phyloP scores from a whole-genome alignment of 2,888 invertebrate genomes.

The Stenodema calcarata region DNA sequence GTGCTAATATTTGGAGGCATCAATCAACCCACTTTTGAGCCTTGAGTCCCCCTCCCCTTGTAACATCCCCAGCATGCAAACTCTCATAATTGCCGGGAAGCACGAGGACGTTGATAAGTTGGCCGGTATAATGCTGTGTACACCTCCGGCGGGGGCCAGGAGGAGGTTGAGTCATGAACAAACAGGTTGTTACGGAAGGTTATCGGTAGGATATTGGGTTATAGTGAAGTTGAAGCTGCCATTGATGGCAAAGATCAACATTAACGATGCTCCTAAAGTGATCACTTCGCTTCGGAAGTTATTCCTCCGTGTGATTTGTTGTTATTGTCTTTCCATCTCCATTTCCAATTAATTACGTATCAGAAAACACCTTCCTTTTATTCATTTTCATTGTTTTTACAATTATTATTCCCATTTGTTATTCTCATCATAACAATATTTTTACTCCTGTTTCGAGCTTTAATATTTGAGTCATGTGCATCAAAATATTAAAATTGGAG shows the following conservation, averaged over 20 bases:
- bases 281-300: background rate
- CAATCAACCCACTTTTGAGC: background rate
- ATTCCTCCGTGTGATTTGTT: too few relatives aligned
- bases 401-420: too few relatives aligned
- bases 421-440: too few relatives aligned
- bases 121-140: background rate
- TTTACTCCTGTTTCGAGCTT: too few relatives aligned
- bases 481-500: too few relatives aligned
- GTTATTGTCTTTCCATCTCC: too few relatives aligned
- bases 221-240: background rate
- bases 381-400: too few relatives aligned
- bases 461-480: too few relatives aligned
- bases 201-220: background rate
- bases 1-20: background rate
- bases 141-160: background rate
- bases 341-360: too few relatives aligned
- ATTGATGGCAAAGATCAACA: background rate
- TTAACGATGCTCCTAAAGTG: background rate
- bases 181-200: constrained; percentile 13
- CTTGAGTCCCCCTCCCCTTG: too few relatives aligned
- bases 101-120: constrained; percentile 9
- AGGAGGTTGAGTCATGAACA: background rate
- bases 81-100: constrained; percentile 1
- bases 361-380: too few relatives aligned
- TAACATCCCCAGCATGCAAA: background rate